A percentile compares a stretch with the other conserved stretches of the same genome.
phyloP scores from a whole-genome alignment of 1,140 invertebrate species.

The Drosophila willistoni region DNA sequence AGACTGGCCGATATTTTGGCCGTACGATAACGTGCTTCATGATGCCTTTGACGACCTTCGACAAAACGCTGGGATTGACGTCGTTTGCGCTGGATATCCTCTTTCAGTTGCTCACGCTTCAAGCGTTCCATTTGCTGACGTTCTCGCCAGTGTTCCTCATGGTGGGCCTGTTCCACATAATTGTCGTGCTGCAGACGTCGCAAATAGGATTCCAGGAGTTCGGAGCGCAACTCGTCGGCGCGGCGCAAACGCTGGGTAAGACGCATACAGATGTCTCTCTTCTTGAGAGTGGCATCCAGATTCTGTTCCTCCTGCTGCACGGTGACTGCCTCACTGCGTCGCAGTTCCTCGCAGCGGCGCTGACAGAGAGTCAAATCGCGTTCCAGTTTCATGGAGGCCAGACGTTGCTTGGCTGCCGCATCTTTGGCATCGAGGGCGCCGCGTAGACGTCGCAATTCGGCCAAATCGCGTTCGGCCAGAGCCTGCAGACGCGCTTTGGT shows the following conservation, averaged over 20 bases:
- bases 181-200: slow-evolving; percentile 77
- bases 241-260: slow-evolving; percentile 67
- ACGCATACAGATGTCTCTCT: slow-evolving; percentile 69
- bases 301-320: slow-evolving; percentile 75
- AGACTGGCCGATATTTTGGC: slow-evolving; percentile 81
- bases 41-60: slow-evolving; percentile 58
- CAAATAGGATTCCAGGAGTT: slow-evolving; percentile 67
- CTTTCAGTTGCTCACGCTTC: slow-evolving; percentile 63
- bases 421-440: slow-evolving; percentile 70
- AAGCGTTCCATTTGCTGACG: slow-evolving; percentile 60
- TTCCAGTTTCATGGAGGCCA: slow-evolving; percentile 62
- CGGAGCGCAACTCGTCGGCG: slow-evolving; percentile 65
- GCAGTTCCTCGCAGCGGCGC: slow-evolving; percentile 64
- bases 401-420: slow-evolving; percentile 54
- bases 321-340: slow-evolving; percentile 68
- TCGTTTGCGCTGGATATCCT: slow-evolving; percentile 66
- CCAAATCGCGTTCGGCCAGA: slow-evolving; percentile 68
- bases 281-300: slow-evolving; percentile 66
- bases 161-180: slow-evolving; percentile 73
- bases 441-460: slow-evolving; percentile 62
- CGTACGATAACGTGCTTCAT: slow-evolving; percentile 65
- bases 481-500: slow-evolving; percentile 72
- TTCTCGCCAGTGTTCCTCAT: slow-evolving; percentile 80
- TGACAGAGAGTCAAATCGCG: slow-evolving; percentile 64
- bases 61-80: slow-evolving; percentile 70